A percentile compares a stretch with the other conserved stretches of the same genome.
Conservation (phyloP, 2,113 vertebrate species). For the Rhodinocichla rosea region DNA sequence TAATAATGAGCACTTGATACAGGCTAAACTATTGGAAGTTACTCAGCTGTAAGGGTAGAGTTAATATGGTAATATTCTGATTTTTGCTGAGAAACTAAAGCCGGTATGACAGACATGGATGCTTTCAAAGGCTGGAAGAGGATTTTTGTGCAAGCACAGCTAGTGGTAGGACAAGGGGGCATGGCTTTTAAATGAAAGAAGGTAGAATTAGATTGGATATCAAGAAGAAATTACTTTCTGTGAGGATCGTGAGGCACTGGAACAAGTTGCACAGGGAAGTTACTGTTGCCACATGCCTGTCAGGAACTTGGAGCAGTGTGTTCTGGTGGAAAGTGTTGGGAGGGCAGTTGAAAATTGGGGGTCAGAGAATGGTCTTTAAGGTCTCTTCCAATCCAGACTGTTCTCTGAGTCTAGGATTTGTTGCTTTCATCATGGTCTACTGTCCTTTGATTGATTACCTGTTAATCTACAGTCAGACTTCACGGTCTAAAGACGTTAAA, state of each 20-base stretch:
- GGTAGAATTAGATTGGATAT: not conserved
- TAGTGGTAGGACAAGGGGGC: not conserved
- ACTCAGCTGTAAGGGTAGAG: not conserved
- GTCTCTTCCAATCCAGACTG: not conserved
- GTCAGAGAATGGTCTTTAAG: not conserved
- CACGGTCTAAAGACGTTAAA: not conserved
- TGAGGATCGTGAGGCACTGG: not conserved
- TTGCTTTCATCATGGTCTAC: not conserved
- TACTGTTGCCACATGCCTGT: not conserved
- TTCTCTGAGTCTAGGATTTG: not conserved
- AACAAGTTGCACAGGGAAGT: not conserved
- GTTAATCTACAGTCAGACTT: not conserved
- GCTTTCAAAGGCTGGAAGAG: not conserved
- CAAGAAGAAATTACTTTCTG: not conserved
- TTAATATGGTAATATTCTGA: not conserved
- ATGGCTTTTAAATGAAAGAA: not conserved
- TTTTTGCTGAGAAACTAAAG: not conserved
- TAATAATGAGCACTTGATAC: not conserved
- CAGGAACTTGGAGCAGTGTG: too few species aligned
- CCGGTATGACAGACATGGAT: not conserved
- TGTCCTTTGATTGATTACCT: not conserved
- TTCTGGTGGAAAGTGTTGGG: not conserved
- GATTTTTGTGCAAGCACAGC: not conserved
- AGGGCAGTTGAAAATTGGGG: rapidly evolving
- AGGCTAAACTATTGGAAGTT: rapidly evolving